Evolutionary conservation across 1,140 invertebrate species (phyloP), one percentile per base, ranked within the genome.

Genomic region (Heliothis virescens): DNA sequence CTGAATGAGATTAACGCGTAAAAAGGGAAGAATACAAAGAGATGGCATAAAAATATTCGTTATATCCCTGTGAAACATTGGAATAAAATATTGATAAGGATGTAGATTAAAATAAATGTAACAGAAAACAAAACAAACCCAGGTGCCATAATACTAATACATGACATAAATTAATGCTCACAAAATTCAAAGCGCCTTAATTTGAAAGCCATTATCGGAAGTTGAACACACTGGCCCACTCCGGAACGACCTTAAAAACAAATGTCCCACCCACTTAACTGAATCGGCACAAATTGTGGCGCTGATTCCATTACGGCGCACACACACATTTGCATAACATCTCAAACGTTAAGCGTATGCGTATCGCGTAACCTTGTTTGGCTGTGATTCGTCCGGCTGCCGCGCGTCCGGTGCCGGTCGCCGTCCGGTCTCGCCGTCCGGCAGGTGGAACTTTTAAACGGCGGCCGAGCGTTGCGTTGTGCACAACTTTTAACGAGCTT

Each of bases 401-500:
- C 18, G 52, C 21, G 26, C 13, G 62, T 67, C 65, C 29, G 48
- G 52, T 1, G 53, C 34, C 18, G 13, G 34, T 13, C 10, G 26
- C 63, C 18, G 53, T 26, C 41, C 77, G 53, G 77, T 15, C 55
- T n/a, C 34, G 34, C 65, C 47, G 62, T 26, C 75, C 48, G 62
- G 16, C 63, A 78, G 75, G 55, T 71, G 41, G 34, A 78, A 76
- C 74, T 76, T 76, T 65, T 65, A 76, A 76, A 52, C 74, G 60
- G 48, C 50, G 41, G 53, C 34, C 41, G 57, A 75, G 72, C 48
- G 65, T 53, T 74, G 41, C 41, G 55, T 53, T 57, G 34, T 50
- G 53, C 18, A 29, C 16, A 79, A 79, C 53, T 79, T 79, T 71
- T 71, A 79, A 79, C 65, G 29, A 79, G 65, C 77, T 79, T 79